Evolutionary conservation across 2,797 vertebrate species (phyloP).

Genomic region (Trachurus trachurus): DNA sequence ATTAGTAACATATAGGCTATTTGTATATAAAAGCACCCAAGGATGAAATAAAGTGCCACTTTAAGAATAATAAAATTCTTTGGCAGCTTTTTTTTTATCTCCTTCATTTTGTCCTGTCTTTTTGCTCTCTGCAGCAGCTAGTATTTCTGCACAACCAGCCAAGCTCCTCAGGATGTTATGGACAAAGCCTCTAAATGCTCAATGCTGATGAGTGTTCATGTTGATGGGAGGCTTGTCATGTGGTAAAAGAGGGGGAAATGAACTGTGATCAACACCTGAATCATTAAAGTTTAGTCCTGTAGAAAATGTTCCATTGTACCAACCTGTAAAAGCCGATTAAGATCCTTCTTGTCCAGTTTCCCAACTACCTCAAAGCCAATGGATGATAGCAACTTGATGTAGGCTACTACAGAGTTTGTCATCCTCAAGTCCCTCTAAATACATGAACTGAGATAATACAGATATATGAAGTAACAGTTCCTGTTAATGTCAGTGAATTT

Average conservation of each 20-base stretch:
- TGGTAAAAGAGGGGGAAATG: background rate
- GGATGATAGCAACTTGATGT: slow-evolving; percentile 34
- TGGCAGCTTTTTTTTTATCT: background rate
- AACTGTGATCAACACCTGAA: background rate
- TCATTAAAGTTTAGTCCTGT: background rate
- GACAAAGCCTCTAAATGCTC: background rate
- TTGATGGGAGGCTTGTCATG: background rate
- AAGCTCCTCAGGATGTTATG: background rate
- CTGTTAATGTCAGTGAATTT: background rate
- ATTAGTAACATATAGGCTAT: background rate
- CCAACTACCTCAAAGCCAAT: background rate
- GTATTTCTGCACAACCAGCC: background rate
- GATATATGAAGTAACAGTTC: background rate
- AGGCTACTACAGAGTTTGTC: slow-evolving; percentile 27
- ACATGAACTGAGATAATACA: background rate
- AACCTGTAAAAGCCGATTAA: background rate
- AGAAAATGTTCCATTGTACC: slow-evolving; percentile 1
- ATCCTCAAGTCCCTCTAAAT: background rate
- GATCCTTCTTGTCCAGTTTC: slow-evolving; percentile 2
- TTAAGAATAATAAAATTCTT: background rate
- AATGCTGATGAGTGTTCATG: background rate
- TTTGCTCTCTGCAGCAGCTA: background rate
- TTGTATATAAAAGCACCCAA: background rate
- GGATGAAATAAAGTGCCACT: slow-evolving; percentile 1
- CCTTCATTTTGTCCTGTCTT: background rate